phyloP scores from a whole-genome alignment of 2,888 invertebrate genomes.

The Ephialtes manifestator region DNA sequence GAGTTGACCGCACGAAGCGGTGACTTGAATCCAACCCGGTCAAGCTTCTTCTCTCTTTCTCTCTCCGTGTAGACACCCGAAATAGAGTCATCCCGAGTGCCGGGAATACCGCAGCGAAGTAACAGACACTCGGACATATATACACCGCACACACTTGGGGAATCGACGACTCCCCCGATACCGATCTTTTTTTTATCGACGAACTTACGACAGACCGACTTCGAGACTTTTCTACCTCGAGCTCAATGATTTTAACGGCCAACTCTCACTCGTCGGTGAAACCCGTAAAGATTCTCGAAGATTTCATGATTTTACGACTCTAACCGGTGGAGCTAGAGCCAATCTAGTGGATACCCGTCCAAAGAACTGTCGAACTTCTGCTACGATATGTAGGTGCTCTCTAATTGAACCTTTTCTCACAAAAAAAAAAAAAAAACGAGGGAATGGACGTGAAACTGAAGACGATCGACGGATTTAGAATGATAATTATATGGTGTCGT shows the following conservation, averaged over 20 bases:
- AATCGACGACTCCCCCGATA: constrained; percentile 82
- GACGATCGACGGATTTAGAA: constrained; percentile 3
- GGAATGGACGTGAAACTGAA: not conserved
- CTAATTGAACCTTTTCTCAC: constrained; percentile 85
- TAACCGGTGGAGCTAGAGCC: constrained; percentile 25
- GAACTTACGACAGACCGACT: constrained; percentile 73
- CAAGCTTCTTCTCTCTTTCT: constrained; percentile 40
- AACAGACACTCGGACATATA: constrained; percentile 52
- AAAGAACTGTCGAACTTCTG: constrained; percentile 81
- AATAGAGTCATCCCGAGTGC: constrained; percentile 83
- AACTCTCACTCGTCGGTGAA: constrained; percentile 74
- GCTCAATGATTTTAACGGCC: constrained; percentile 75
- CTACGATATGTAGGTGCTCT: constrained; percentile 61
- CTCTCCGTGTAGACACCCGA: constrained; percentile 74
- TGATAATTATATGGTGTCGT: not conserved
- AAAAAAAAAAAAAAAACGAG: constrained; percentile 70
- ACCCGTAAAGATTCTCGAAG: constrained; percentile 72
- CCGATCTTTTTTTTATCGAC: constrained; percentile 84
- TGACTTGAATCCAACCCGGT: constrained; percentile 64
- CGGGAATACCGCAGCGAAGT: constrained; percentile 75
- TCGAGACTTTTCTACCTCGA: constrained; percentile 52
- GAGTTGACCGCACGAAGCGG: constrained; percentile 52
- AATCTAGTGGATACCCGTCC: constrained; percentile 72
- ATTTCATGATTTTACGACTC: constrained; percentile 81
- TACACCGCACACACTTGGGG: constrained; percentile 50